Base-by-base conservation (phyloP, 2,113 vertebrate species). In the Gnathonemus longibarbis region DNA sequence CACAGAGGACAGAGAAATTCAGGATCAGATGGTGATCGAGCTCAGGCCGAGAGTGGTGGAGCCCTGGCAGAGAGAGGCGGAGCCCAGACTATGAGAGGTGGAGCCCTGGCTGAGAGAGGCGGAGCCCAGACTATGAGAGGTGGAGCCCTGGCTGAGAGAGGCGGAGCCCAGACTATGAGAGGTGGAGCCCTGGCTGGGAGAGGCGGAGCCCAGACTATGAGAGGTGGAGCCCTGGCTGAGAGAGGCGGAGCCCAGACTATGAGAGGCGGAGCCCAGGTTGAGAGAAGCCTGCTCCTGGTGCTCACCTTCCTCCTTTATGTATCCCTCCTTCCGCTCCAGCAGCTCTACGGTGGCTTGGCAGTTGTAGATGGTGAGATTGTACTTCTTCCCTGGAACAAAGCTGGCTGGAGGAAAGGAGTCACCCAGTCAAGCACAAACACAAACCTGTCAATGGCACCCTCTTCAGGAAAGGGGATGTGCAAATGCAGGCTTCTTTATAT, bases 311-410 rank as follows among this genome's bases (percentile, higher is more conserved):
- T 96, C 94, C 3, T 21, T 21, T 21, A 91, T 56, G 46, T 95
- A 96, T 1, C 92, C 95, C 53, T 95, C 91, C 80, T 53, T 91
- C 70, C 56, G 93, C 21, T 94, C 89, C 0, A 95, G 88, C 0
- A 95, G 90, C 85, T 91, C 17, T 3, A 92, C 91, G 19, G 92
- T 89, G 24, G n/a, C 42, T 8, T 92, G 94, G 91, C 95, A 96
- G 92, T 90, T 92, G 3, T 93, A 95, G 31, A 96, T 48, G 0
- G 95, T 95, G 7, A 96, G 0, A 0, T 27, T 88, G 89, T 96
- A 96, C 85, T 94, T 92, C 49, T 80, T 19, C 1, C 94, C 94
- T 0, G 70, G 66, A 27, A 3, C 2, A 7, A 95, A 92, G 49
- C n/a, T 77, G 31, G 91, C 95, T 95, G 90, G 50, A 6, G 8